These are phyloP conservation scores for Eidolon dupreanum DNA, from an alignment of 2,797 vertebrate species.

Conservation along the genomic window DNA sequence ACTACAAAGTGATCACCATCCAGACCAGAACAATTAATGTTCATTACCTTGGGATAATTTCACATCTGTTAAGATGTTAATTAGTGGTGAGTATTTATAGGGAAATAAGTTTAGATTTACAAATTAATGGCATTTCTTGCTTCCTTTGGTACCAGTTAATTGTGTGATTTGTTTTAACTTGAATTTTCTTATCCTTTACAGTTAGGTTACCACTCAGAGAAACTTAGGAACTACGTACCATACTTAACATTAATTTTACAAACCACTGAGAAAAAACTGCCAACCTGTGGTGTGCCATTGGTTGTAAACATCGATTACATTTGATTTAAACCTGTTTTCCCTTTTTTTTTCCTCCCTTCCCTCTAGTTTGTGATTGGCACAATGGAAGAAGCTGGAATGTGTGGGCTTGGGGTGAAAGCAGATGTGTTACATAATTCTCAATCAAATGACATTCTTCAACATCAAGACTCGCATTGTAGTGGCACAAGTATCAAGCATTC, in stretches of 20 bases:
- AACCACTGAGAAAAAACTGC: slow-evolving; percentile 26
- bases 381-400: slow-evolving; percentile 90
- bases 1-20: not conserved
- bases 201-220: slow-evolving; percentile 33
- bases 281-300: not conserved
- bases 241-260: not conserved
- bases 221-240: slow-evolving; percentile 18
- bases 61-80: not conserved
- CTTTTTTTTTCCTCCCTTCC: slow-evolving; percentile 35
- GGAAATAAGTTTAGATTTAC: slow-evolving; percentile 54
- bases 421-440: slow-evolving; percentile 86
- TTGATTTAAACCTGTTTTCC: not conserved
- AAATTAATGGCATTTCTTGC: slow-evolving; percentile 20
- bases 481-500: slow-evolving; percentile 40
- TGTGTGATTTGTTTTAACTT: slow-evolving; percentile 33
- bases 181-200: slow-evolving; percentile 8
- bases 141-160: slow-evolving; percentile 17
- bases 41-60: not conserved
- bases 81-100: slow-evolving; percentile 39
- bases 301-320: slow-evolving; percentile 23
- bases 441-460: slow-evolving; percentile 74
- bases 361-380: slow-evolving; percentile 84
- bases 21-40: not conserved
- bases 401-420: slow-evolving; percentile 85
- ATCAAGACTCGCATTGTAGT: slow-evolving; percentile 72